phyloP scores from a whole-genome alignment of 2,888 invertebrate genomes.

The Eupithecia inturbata region DNA sequence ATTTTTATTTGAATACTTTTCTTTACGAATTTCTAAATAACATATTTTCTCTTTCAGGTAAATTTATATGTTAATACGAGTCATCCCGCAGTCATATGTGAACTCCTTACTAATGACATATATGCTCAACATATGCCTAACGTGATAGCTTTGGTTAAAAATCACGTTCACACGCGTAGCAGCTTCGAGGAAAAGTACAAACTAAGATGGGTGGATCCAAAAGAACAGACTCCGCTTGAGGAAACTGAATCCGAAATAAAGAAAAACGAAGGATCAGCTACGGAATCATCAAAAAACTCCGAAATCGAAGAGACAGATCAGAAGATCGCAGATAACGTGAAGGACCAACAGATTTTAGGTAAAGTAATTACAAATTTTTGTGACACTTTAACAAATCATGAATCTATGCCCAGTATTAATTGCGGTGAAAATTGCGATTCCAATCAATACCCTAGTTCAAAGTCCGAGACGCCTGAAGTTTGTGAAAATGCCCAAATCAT shows the following conservation, averaged over 20 bases:
- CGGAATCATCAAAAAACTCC: not conserved
- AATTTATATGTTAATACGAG: not conserved
- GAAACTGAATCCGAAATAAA: not conserved
- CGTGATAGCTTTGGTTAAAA: not conserved
- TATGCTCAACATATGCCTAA: not conserved
- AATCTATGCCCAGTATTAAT: not conserved
- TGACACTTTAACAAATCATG: not conserved
- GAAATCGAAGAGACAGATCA: not conserved
- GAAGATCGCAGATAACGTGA: not conserved
- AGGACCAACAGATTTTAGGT: not conserved
- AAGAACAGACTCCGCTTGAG: not conserved
- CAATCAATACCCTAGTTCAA: not conserved
- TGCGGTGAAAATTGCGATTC: not conserved
- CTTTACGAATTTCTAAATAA: not conserved
- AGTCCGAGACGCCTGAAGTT: not conserved
- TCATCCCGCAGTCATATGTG: not conserved
- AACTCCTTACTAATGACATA: not conserved
- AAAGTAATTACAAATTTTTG: not conserved
- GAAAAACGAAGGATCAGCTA: not conserved
- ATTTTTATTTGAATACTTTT: not conserved
- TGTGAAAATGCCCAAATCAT: not conserved
- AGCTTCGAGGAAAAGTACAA: slow-evolving; percentile 28
- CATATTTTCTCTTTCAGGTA: not conserved
- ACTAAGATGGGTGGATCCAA: slow-evolving; percentile 61
- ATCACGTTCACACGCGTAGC: slow-evolving; percentile 18